Evolutionary conservation across 2,888 invertebrate genomes (phyloP).

Genomic region (Furcula furcula): DNA sequence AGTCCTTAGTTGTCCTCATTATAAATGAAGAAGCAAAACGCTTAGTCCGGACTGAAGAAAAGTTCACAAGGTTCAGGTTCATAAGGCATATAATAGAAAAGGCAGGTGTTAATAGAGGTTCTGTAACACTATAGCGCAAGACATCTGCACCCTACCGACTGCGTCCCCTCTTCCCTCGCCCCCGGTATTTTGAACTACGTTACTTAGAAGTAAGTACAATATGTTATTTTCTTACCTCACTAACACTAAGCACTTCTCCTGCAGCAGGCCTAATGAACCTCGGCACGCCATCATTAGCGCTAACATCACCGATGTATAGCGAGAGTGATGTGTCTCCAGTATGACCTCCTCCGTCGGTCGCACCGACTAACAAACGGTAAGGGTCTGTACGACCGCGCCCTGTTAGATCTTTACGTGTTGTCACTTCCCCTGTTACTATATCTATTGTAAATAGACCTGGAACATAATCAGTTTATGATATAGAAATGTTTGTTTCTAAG

Average conservation of each 20-base stretch:
- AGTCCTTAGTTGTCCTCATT: too few relatives aligned
- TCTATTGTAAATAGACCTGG: slow-evolving; percentile 86
- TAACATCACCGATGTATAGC: slow-evolving; percentile 89
- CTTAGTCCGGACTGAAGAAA: too few relatives aligned
- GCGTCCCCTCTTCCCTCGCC: too few relatives aligned
- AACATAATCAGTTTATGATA: too few relatives aligned
- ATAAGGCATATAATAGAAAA: too few relatives aligned
- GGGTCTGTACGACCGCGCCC: slow-evolving; percentile 89
- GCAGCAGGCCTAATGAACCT: slow-evolving; percentile 86
- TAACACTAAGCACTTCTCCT: slow-evolving; percentile 86
- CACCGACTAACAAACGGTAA: slow-evolving; percentile 85
- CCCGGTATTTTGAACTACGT: too few relatives aligned
- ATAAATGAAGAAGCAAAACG: too few relatives aligned
- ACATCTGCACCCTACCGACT: too few relatives aligned
- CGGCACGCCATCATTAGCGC: slow-evolving; percentile 90
- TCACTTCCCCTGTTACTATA: slow-evolving; percentile 84
- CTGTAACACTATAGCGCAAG: too few relatives aligned
- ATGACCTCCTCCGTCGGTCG: slow-evolving; percentile 86
- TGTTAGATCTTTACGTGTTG: slow-evolving; percentile 84
- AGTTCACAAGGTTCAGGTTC: too few relatives aligned
- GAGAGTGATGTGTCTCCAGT: slow-evolving; percentile 83
- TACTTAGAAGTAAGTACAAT: too few relatives aligned
- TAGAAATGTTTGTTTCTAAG: not conserved
- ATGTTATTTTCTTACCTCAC: slow-evolving; percentile 77
- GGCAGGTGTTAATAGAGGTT: too few relatives aligned